Evolutionary conservation across 2,797 vertebrate genomes (phyloP).

Genomic region (Galago senegalensis): DNA sequence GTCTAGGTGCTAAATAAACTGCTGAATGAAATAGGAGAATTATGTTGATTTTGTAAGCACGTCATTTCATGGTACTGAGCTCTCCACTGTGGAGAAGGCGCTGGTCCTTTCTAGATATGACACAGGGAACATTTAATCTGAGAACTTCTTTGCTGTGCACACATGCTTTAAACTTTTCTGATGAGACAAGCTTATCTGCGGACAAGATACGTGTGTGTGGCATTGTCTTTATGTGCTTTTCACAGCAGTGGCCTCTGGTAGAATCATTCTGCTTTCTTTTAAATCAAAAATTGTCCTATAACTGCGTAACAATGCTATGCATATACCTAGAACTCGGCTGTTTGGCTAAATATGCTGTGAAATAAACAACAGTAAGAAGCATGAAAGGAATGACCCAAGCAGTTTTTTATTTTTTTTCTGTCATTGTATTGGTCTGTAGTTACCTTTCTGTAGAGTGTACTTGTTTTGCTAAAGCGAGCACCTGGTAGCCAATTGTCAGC

Average conservation of each 20-base stretch:
- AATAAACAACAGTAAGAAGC: constrained; percentile 87
- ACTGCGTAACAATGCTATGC: constrained; percentile 83
- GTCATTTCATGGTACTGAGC: not conserved
- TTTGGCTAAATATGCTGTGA: constrained; percentile 90
- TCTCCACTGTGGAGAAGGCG: constrained; percentile 34
- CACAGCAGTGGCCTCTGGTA: constrained; percentile 67
- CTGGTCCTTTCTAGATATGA: constrained; percentile 49
- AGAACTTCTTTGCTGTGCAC: not conserved
- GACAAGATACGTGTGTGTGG: not conserved
- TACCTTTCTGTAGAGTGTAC: constrained; percentile 67
- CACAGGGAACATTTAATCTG: constrained; percentile 52
- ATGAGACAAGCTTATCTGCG: constrained; percentile 10
- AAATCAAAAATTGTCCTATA: constrained; percentile 61
- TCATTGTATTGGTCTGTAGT: constrained; percentile 71
- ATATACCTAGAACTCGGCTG: constrained; percentile 85
- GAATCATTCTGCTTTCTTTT: constrained; percentile 75
- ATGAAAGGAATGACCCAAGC: constrained; percentile 75
- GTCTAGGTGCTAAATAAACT: constrained; percentile 17
- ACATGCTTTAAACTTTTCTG: constrained; percentile 69
- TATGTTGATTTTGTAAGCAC: constrained; percentile 43
- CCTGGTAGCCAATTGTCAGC: constrained; percentile 78
- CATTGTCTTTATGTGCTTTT: constrained; percentile 21
- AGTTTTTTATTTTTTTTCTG: constrained; percentile 63
- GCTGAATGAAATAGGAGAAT: constrained; percentile 52
- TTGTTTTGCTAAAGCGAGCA: constrained; percentile 82